Evolutionary conservation across 2,797 vertebrate genomes (phyloP).

Genomic region (Leucoraja ocellata): DNA sequence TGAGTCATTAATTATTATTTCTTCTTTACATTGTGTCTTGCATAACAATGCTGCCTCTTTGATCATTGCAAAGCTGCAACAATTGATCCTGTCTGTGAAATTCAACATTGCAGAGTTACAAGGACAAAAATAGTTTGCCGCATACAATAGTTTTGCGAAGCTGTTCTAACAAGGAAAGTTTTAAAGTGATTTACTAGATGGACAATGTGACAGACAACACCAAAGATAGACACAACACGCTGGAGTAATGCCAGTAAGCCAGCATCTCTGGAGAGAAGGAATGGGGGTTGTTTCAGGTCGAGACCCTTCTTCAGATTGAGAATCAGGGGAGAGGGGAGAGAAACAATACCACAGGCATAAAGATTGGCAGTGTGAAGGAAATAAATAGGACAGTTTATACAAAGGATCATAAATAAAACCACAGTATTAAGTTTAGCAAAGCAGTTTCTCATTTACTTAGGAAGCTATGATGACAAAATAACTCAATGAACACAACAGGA

Average conservation of each 20-base stretch:
- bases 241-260: no score
- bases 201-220: background rate
- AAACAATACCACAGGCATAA: background rate
- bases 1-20: background rate
- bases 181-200: background rate
- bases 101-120: background rate
- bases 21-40: no score
- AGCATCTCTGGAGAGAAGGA: no score
- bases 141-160: background rate
- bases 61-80: background rate
- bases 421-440: background rate
- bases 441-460: background rate
- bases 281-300: no score
- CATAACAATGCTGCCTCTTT: background rate
- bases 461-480: background rate
- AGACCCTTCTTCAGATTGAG: no score
- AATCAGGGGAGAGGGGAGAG: no score
- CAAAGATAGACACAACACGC: no score
- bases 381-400: background rate
- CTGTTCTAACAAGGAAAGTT: background rate
- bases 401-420: background rate
- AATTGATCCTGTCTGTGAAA: background rate
- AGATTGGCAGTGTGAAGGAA: background rate
- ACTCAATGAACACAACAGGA: background rate
- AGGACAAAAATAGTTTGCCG: background rate